Base-by-base conservation (phyloP, 2,113 vertebrate species). In the Tragelaphus imberbis region DNA sequence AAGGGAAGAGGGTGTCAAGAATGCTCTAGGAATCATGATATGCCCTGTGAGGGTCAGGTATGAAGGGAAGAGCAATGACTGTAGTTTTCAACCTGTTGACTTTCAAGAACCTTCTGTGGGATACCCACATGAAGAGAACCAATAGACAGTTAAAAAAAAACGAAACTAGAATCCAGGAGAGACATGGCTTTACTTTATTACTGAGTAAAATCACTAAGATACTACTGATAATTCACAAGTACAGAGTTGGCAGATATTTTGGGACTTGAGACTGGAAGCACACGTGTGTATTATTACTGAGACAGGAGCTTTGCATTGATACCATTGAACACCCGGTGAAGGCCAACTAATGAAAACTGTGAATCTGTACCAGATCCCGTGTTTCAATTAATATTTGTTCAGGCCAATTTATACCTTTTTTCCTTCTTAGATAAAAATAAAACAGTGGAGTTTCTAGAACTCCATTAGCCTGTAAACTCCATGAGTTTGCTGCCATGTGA, bases 301-400 rank as follows among this genome's bases (percentile, higher is more conserved):
- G 28, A 17, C 59, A 51, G 51, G 9, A 51, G 61, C 89, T 95
- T 86, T 89, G 36, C 12, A 53, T 47, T 81, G 36, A 68, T 81
- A 33, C 33, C 33, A 65, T 27, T 86, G 90, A 79, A 79, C 4
- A 86, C 77, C 40, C 12, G 53, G 12, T 80, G 68, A 90, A 28
- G 82, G 49, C 53, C 93, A 68, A n/a, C 58, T 96, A 59, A 36
- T 61, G 44, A 65, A 77, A 84, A 10, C 55, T 88, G 25, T 93
- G 49, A 95, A 84, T 17, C 33, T 88, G 7, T 58, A 84, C 11
- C 55, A 91, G 23, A 56, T 90, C 17, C 17, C 89, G 4, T 6
- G 25, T 92, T 96, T 96, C 96, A 84, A 36, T 92, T 53, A 51
- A 28, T 79, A 49, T 33, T 93, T 95, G 25, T 90, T 53, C 55